phyloP scores from a whole-genome alignment of 2,888 invertebrate species.

The Agriopis leucophaearia region DNA sequence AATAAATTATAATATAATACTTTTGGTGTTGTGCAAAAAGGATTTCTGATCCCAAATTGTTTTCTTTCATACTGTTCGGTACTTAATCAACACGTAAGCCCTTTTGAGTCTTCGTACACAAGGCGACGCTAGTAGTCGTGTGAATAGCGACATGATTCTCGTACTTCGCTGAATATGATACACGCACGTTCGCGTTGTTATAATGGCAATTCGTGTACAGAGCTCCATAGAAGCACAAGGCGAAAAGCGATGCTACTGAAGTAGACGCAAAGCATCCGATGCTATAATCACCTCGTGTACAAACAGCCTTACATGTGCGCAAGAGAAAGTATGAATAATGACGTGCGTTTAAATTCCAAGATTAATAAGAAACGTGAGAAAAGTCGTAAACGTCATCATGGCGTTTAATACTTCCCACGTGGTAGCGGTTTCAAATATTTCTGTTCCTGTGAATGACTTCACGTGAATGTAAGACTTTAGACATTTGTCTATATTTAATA shows the following conservation, averaged over 20 bases:
- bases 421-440: conserved; percentile 31
- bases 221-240: too few species aligned
- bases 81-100: conserved; percentile 29
- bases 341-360: conserved; percentile 50
- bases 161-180: too few species aligned
- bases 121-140: background rate
- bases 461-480: background rate
- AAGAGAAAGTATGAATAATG: conserved; percentile 45
- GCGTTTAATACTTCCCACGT: conserved; percentile 49
- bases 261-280: too few species aligned
- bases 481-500: too few species aligned
- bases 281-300: background rate
- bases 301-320: conserved; percentile 15
- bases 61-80: conserved; percentile 6
- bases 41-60: too few species aligned
- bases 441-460: background rate
- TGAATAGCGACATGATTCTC: too few species aligned
- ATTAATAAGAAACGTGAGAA: conserved; percentile 62
- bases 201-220: background rate
- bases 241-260: too few species aligned
- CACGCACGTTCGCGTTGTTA: background rate
- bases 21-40: too few species aligned
- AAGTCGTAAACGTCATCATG: conserved; percentile 48
- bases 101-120: background rate
- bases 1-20: too few species aligned